Evolutionary conservation across 2,888 invertebrate genomes (phyloP), one percentile per base, ranked within the genome.

Genomic region (Drosophila ustulata): DNA sequence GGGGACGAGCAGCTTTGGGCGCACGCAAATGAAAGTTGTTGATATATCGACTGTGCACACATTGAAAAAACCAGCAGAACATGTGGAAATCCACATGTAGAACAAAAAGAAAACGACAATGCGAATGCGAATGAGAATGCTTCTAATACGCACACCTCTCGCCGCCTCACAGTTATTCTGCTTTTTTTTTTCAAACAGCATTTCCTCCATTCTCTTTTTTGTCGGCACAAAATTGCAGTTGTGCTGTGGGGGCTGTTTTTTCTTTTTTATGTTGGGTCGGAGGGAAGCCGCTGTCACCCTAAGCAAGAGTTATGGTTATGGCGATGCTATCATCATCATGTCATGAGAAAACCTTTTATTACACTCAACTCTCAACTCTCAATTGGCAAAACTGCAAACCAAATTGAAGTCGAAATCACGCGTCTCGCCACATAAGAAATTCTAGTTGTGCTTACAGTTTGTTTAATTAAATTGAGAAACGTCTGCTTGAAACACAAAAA

Each of bases 21-120:
- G 28, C 53, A 50, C 74, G 50, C 74, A 73, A 78, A 75, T 75
- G 75, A 78, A 75, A 67, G 58, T 56, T 67, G 53, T 73, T 75
- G 79, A 78, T 75, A 78, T 78, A 78, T 78, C 74, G 78, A 74
- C 73, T 78, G 66, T 55, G 67, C 61, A 26, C 49, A 67, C 28
- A 25, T 23, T 28, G 53, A 55, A 56, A 56, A 18, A 43, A 9
- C 4, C 3, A 45, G 45, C 5, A 45, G 45, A 34, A 13, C 55
- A 56, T 32, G 55, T 45, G 25, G 45, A 45, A 56, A 26, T 25
- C 30, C 32, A 30, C 41, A 55, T 41, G 41, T 39, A 41, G 18
- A 18, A 3, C 28, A 39, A 9, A 41, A 41, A 11, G 23, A 39
- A 52, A 26, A 23, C 5, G 30, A 32, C 6, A 32, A 32, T 9